A percentile compares a stretch with the other conserved stretches of the same genome.
Conservation (phyloP, 2,888 invertebrate genomes). For the Eurytoma californica region DNA sequence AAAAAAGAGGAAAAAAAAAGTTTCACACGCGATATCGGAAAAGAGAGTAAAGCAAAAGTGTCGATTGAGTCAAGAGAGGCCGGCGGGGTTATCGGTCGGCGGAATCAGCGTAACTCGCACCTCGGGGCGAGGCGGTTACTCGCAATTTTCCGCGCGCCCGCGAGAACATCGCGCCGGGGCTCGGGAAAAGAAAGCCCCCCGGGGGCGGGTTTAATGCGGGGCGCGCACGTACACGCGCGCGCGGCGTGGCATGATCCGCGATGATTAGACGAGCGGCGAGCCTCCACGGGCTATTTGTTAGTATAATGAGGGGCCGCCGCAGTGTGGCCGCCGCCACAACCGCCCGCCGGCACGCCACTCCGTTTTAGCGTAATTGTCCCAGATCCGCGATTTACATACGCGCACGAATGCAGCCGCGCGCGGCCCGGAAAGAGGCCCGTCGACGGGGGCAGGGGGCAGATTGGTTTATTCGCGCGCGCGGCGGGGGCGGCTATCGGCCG, state of each 20-base stretch:
- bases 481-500: constrained; percentile 12
- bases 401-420: neutral
- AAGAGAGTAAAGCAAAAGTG: neutral
- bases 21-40: no score
- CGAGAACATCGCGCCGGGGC: neutral
- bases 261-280: constrained; percentile 70
- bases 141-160: constrained; percentile 38
- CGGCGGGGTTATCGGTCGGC: constrained; percentile 51
- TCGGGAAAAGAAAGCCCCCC: constrained; percentile 6
- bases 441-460: neutral
- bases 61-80: constrained; percentile 24
- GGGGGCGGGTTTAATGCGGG: no score
- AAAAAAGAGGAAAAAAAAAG: no score
- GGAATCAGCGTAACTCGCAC: constrained; percentile 63
- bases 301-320: constrained; percentile 73
- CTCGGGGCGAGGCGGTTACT: constrained; percentile 42
- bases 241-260: constrained; percentile 71
- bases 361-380: constrained; percentile 74
- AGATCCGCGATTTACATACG: constrained; percentile 73
- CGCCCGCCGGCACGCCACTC: constrained; percentile 73
- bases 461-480: neutral
- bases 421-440: neutral
- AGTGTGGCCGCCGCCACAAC: constrained; percentile 72
- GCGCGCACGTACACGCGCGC: neutral
- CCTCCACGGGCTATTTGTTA: constrained; percentile 74